Evolutionary conservation across 2,888 invertebrate genomes (phyloP).

Genomic region (Lypha dubia): DNA sequence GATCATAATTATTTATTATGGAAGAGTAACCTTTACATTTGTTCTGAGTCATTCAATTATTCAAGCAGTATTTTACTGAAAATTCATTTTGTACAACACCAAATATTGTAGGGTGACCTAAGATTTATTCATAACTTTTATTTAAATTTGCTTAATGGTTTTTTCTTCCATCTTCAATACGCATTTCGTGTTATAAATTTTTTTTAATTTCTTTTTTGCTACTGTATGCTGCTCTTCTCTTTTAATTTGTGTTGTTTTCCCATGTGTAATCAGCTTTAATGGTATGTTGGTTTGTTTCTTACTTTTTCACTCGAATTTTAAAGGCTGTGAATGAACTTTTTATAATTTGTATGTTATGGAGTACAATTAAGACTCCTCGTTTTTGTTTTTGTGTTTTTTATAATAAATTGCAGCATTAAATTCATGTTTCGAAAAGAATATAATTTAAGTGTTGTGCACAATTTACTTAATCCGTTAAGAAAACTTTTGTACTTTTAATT

Average conservation of each 20-base stretch:
- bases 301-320: slow-evolving; percentile 18
- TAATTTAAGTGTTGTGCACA: background rate
- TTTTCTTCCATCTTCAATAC: slow-evolving; percentile 45
- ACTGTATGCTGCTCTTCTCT: background rate
- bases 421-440: background rate
- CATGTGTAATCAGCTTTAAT: slow-evolving; percentile 35
- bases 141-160: background rate
- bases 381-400: background rate
- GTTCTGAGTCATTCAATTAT: background rate
- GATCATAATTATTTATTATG: background rate
- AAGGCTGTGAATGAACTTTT: slow-evolving; percentile 52
- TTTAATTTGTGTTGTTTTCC: slow-evolving; percentile 22
- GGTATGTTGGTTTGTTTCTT: slow-evolving; percentile 18
- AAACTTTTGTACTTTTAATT: background rate
- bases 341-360: slow-evolving; percentile 57
- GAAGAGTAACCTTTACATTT: background rate
- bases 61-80: background rate
- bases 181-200: too few species aligned
- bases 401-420: slow-evolving; percentile 6
- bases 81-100: background rate
- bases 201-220: too few species aligned
- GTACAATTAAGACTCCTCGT: slow-evolving; percentile 11
- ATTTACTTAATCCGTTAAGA: slow-evolving; percentile 1
- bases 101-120: slow-evolving; percentile 2
- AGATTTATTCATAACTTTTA: too few species aligned